phyloP scores from a whole-genome alignment of 1,140 invertebrate species.

The Hycleus cichorii region DNA sequence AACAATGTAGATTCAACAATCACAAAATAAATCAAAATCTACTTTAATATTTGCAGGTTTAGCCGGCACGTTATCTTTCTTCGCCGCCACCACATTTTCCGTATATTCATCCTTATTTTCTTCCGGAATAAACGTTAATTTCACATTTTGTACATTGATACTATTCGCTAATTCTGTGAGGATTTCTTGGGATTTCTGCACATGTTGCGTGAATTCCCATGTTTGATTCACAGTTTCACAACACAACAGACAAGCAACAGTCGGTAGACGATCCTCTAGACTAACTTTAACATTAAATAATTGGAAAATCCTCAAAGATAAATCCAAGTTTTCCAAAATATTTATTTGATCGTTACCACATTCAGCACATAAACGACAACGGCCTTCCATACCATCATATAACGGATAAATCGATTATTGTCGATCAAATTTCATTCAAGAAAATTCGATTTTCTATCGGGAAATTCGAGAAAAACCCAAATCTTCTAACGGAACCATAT shows the following conservation, averaged over 20 bases:
- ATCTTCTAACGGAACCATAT: neutral
- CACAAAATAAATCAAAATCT: neutral
- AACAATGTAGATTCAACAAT: neutral
- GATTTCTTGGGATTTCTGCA: constrained; percentile 36
- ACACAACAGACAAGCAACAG: constrained; percentile 31
- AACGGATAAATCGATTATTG: too few relatives aligned
- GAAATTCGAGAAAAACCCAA: too few relatives aligned
- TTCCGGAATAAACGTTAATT: neutral
- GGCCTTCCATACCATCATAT: constrained; percentile 25
- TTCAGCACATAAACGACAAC: constrained; percentile 49
- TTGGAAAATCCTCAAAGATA: constrained; percentile 29
- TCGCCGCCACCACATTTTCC: neutral
- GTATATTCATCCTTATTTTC: neutral
- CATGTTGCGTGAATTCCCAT: constrained; percentile 34
- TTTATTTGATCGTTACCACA: constrained; percentile 19
- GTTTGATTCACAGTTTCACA: constrained; percentile 32
- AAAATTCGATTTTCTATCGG: too few relatives aligned
- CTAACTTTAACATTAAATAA: constrained; percentile 33
- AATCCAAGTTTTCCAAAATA: constrained; percentile 26
- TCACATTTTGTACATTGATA: neutral
- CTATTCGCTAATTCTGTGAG: constrained; percentile 19
- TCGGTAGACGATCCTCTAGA: constrained; percentile 33
- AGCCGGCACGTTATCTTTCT: neutral
- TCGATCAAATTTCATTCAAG: too few relatives aligned
- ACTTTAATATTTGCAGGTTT: neutral